phyloP scores from a whole-genome alignment of 2,888 invertebrate species.

The Ochropleura plecta region DNA sequence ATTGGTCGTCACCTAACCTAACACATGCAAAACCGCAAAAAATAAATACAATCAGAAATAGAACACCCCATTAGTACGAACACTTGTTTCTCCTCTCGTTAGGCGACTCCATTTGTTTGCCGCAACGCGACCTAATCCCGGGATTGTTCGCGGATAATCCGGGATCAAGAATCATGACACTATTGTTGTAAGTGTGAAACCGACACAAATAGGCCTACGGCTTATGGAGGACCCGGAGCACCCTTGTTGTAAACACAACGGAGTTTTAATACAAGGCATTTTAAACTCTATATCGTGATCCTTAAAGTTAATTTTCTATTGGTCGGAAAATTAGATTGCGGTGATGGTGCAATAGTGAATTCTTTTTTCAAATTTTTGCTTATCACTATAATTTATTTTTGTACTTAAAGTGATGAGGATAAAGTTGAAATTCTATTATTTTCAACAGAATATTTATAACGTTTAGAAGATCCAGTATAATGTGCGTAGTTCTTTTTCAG shows the following conservation, averaged over 20 bases:
- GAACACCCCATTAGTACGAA: conserved; percentile 81
- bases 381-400: conserved; percentile 22
- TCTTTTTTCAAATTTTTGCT: conserved; percentile 71
- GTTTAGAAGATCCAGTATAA: conserved; percentile 66
- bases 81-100: conserved; percentile 85
- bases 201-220: conserved; percentile 89
- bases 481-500: conserved; percentile 77
- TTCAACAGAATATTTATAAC: conserved; percentile 48
- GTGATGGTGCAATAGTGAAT: conserved; percentile 73
- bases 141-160: conserved; percentile 87
- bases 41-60: conserved; percentile 79
- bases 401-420: rapidly evolving
- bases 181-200: conserved; percentile 91
- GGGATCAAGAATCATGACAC: conserved; percentile 91
- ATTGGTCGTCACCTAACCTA: background rate
- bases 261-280: conserved; percentile 53
- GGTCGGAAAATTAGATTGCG: conserved; percentile 35
- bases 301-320: conserved; percentile 59
- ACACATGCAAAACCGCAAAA: conserved; percentile 60
- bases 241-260: conserved; percentile 63
- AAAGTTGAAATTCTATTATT: conserved; percentile 60
- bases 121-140: conserved; percentile 89
- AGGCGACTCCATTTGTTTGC: conserved; percentile 88
- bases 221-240: conserved; percentile 70
- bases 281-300: rapidly evolving